Base-by-base conservation (phyloP, 2,888 invertebrate species). In the Drosophila siamana region DNA sequence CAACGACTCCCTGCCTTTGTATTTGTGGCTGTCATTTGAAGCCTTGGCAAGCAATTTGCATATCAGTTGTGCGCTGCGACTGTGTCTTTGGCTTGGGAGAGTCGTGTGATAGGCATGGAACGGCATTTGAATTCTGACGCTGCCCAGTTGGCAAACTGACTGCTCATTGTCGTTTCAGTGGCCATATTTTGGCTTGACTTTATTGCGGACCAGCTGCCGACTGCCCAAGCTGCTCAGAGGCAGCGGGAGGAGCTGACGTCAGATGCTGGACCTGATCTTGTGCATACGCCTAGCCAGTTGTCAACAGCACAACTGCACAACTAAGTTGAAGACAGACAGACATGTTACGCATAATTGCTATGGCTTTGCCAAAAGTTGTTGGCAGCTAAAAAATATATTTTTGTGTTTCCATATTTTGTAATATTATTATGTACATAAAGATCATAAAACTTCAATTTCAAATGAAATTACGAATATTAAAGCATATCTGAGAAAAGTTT, bases 161-260 rank as follows among this genome's bases (percentile, higher is more conserved):
- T 83, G 73, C 69, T 86, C 86, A 88, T 86, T 83, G 86, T 74
- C 88, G 71, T 76, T 87, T 47, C 69, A 69, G 61, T 50, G 75
- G 68, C 75, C 88, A 83, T 88, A 85, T 83, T 86, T 79, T 79
- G 76, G 80, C 69, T 46, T 51, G 68, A 83, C 69, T 83, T 83
- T 88, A 78, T 88, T 74, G 76, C 82, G 40, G 69, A 60, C 65
- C 71, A 69, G 70, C 70, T 28, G 62, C 50, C 36, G 30, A n/a
- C n/a, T 33, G 40, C 57, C 26, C 40, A 43, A 19, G 19, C 19
- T 19, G 22, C 11, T 40, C 54, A 52, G 19, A 26, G 28, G 8
- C 28, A 24, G 43, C 9, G 19, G 19, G 38, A 13, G 19, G 46
- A 16, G 26, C 24, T 61, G 63, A 8, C 11, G 13, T 24, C 30